Evolutionary conservation across 2,797 vertebrate genomes (phyloP).

Genomic region (Myripristis murdjan): DNA sequence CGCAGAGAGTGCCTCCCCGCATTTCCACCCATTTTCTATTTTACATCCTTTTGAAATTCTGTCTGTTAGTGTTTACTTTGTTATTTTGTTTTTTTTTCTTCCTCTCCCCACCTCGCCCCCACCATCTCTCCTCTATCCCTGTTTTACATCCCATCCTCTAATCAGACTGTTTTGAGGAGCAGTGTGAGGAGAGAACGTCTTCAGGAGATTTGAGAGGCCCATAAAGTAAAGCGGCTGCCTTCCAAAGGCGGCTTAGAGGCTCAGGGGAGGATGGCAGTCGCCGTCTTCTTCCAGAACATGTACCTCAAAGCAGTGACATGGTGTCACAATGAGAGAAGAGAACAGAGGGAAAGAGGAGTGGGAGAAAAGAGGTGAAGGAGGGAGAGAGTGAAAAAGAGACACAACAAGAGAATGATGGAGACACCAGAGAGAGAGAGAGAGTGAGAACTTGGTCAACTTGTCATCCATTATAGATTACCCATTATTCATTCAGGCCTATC

Average conservation of each 20-base stretch:
- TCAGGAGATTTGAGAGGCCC: conserved; percentile 74
- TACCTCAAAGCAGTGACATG: conserved; percentile 79
- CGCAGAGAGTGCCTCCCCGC: conserved; percentile 19
- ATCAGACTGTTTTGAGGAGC: conserved; percentile 62
- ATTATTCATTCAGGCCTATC: conserved; percentile 78
- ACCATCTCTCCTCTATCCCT: conserved; percentile 3
- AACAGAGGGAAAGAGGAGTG: conserved; percentile 35
- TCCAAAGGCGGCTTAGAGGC: conserved; percentile 80
- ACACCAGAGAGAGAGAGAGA: conserved; percentile 14
- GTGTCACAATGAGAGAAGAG: conserved; percentile 68
- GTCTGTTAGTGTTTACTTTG: conserved; percentile 18
- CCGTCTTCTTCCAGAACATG: conserved; percentile 75
- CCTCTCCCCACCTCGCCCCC: not conserved
- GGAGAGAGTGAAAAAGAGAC: conserved; percentile 3
- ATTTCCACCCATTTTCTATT: conserved; percentile 31
- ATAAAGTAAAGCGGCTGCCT: conserved; percentile 73
- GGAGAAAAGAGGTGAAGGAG: conserved; percentile 15
- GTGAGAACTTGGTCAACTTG: conserved; percentile 75
- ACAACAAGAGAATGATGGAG: conserved; percentile 15
- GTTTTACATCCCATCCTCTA: conserved; percentile 68
- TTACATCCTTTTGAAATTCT: conserved; percentile 27
- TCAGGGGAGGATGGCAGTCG: conserved; percentile 74
- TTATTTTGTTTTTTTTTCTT: conserved; percentile 5
- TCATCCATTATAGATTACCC: conserved; percentile 79
- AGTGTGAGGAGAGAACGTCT: conserved; percentile 61